Percentiles rank a stretch among this genome's conserved stretches.
Conservation (phyloP, 2,113 vertebrate species). For the Euleptes europaea region DNA sequence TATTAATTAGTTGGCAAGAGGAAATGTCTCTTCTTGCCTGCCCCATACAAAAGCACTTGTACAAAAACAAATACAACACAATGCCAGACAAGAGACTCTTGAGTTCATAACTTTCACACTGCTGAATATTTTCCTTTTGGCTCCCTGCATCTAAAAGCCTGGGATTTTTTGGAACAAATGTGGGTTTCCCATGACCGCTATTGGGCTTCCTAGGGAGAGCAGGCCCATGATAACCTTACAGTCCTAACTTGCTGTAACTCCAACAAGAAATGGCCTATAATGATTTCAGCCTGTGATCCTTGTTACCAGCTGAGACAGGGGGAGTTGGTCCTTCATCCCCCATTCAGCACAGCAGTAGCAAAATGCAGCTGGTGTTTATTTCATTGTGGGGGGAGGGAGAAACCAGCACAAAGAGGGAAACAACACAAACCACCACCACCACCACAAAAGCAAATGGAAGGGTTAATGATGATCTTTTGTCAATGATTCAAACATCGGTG, state of each 20-base stretch:
- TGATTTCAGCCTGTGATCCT: background rate
- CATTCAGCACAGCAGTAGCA: background rate
- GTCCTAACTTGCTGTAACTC: conserved; percentile 20
- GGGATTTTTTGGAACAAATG: conserved; percentile 57
- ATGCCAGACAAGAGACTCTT: background rate
- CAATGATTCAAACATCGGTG: background rate
- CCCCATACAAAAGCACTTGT: background rate
- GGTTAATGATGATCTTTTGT: background rate
- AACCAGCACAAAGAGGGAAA: background rate
- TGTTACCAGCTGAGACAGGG: conserved; percentile 20
- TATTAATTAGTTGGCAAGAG: conserved; percentile 35
- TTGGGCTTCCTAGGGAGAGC: conserved; percentile 46
- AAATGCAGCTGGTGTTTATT: background rate
- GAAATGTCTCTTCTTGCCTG: conserved; percentile 17
- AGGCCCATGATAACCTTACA: background rate
- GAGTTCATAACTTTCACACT: conserved; percentile 45
- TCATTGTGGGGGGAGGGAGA: background rate
- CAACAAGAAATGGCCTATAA: conserved; percentile 26
- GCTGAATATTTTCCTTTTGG: conserved; percentile 49
- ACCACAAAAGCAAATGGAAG: background rate
- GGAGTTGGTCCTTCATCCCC: conserved; percentile 12
- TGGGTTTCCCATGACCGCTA: conserved; percentile 41
- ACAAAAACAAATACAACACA: background rate
- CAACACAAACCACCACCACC: background rate
- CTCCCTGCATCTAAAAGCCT: conserved; percentile 42